A percentile compares a stretch with the other conserved stretches of the same genome.
Evolutionary conservation across 2,888 invertebrate species (phyloP).

Genomic region (Drosophila heteroneura): DNA sequence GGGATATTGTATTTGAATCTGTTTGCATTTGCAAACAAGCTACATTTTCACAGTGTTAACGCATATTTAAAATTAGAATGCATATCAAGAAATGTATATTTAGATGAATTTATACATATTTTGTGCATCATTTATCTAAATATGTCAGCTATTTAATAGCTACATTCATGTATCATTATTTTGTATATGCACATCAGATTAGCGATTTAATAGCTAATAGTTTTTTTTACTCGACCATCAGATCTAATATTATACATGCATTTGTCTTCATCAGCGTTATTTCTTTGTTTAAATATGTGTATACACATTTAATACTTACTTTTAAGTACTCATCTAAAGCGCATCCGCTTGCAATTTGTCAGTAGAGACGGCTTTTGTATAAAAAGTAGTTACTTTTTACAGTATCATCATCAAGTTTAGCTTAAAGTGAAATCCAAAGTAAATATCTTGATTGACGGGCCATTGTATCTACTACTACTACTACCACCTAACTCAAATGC

Average conservation of each 20-base stretch:
- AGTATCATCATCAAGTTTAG: slow-evolving; percentile 14
- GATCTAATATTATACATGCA: background rate
- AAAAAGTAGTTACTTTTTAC: slow-evolving; percentile 3
- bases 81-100: background rate
- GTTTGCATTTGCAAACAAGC: background rate
- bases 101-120: background rate
- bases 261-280: slow-evolving; percentile 3
- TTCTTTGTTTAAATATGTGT: background rate
- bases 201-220: background rate
- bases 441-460: slow-evolving; percentile 48
- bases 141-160: background rate
- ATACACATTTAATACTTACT: slow-evolving; percentile 1
- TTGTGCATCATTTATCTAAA: background rate
- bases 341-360: slow-evolving; percentile 16
- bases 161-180: background rate
- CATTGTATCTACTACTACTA: slow-evolving; percentile 23
- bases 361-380: background rate
- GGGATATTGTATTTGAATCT: slow-evolving; percentile 61
- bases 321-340: background rate
- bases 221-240: background rate
- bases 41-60: background rate
- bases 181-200: background rate
- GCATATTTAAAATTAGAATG: background rate
- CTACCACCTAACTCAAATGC: slow-evolving; percentile 7
- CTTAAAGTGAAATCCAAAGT: slow-evolving; percentile 48